A percentile compares a stretch with the other conserved stretches of the same genome.
phyloP scores from a whole-genome alignment of 2,888 invertebrate species.

The Rapana venosa region DNA sequence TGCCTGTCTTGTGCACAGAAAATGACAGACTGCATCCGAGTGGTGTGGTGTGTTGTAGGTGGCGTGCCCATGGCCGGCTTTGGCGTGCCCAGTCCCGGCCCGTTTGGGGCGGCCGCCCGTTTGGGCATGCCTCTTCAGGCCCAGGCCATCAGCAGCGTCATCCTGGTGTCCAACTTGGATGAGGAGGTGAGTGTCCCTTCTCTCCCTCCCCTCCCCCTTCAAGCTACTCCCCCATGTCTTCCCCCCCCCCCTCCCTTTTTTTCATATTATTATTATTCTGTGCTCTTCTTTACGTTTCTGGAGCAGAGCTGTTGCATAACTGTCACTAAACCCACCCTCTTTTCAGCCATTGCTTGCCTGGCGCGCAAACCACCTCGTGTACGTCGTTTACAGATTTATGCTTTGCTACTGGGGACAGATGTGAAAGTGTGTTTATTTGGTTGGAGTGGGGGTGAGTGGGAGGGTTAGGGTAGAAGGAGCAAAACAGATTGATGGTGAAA shows the following conservation, averaged over 20 bases:
- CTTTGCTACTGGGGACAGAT: too few relatives aligned
- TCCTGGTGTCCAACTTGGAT: conserved; percentile 96
- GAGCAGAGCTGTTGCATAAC: conserved; percentile 22
- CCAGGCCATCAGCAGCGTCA: conserved; percentile 81
- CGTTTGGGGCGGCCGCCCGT: conserved; percentile 83
- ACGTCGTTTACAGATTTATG: too few relatives aligned
- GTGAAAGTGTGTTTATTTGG: too few relatives aligned
- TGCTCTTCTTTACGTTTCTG: background rate
- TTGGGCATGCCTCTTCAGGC: conserved; percentile 78
- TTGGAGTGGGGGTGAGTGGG: too few relatives aligned
- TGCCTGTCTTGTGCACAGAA: too few relatives aligned
- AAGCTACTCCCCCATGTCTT: background rate
- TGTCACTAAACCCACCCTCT: conserved; percentile 21
- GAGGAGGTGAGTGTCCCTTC: conserved; percentile 89
- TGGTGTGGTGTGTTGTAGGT: background rate
- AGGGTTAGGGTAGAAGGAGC: background rate
- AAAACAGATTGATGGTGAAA: background rate
- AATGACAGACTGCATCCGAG: too few relatives aligned
- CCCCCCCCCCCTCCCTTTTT: background rate
- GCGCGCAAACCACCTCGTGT: conserved; percentile 17
- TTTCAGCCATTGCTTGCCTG: conserved; percentile 31
- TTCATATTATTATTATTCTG: background rate
- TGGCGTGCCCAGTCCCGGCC: conserved; percentile 61
- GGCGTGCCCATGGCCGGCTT: conserved; percentile 58
- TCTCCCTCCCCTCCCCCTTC: background rate